Percentiles rank a stretch among this genome's conserved stretches.
phyloP scores from a whole-genome alignment of 2,888 invertebrate genomes.

The Machimus rusticus region DNA sequence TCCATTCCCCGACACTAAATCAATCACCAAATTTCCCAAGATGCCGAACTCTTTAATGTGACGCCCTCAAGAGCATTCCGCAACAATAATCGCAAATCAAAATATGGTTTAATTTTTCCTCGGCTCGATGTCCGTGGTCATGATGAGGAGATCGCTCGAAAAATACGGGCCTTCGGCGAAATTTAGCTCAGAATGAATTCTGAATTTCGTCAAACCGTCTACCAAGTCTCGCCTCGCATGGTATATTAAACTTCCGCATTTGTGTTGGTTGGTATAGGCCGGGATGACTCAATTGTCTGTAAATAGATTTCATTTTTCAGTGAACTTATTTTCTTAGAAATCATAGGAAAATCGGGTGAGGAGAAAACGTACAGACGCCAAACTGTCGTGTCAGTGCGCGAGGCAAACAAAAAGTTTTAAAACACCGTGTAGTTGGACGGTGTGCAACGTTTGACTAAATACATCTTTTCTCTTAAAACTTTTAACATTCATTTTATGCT shows the following conservation, averaged over 20 bases:
- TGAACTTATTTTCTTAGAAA: conserved; percentile 35
- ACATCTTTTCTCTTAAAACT: background rate
- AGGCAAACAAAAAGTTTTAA: conserved; percentile 33
- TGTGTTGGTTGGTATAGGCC: conserved; percentile 23
- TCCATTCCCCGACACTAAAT: background rate
- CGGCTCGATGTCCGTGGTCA: background rate
- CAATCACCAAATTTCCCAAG: conserved; percentile 2
- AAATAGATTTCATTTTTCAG: conserved; percentile 38
- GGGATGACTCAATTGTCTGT: conserved; percentile 12
- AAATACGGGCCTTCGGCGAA: background rate
- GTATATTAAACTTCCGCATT: conserved; percentile 38
- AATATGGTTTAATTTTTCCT: background rate
- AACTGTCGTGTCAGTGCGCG: conserved; percentile 7
- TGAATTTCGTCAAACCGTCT: conserved; percentile 42
- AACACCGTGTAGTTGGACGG: background rate
- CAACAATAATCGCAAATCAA: conserved; percentile 12
- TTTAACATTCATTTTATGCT: background rate
- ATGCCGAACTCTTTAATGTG: background rate
- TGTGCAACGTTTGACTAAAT: background rate
- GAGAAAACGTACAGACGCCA: conserved; percentile 24
- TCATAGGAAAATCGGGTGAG: conserved; percentile 20
- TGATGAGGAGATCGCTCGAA: background rate
- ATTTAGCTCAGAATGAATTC: conserved; percentile 31
- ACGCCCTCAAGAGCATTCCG: conserved; percentile 6
- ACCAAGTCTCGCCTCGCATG: conserved; percentile 29